Evolutionary conservation across 2,113 vertebrate genomes (phyloP).

Genomic region (Poecilia latipinna): DNA sequence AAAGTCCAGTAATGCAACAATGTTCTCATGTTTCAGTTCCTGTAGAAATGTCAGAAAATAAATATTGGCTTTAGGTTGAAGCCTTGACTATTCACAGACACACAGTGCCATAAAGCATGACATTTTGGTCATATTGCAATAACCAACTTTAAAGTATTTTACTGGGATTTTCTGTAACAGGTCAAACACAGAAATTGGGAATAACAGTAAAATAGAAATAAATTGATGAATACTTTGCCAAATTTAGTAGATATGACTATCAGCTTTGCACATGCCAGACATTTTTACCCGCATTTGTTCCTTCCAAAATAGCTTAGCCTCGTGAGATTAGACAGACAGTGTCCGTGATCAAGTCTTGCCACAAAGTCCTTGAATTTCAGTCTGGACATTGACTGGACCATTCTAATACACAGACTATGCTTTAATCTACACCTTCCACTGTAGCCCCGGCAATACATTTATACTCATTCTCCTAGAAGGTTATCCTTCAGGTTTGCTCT

Average conservation of each 20-base stretch:
- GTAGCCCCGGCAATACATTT: neutral
- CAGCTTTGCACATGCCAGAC: no score
- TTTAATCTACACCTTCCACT: neutral
- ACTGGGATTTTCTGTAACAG: neutral
- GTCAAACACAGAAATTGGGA: neutral
- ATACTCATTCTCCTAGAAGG: neutral
- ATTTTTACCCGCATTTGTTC: neutral
- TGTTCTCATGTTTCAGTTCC: conserved; percentile 98
- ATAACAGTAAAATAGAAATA: neutral
- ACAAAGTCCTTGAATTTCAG: no score
- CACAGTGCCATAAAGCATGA: neutral
- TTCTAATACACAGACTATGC: no score
- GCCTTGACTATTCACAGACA: neutral
- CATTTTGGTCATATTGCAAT: neutral
- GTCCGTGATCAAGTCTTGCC: neutral
- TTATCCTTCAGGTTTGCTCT: neutral
- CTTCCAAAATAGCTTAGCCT: neutral
- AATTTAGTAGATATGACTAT: no score
- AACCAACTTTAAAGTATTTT: neutral
- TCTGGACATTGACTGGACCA: no score
- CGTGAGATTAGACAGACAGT: neutral
- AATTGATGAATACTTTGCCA: neutral
- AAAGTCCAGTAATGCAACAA: conserved; percentile 96
- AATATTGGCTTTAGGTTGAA: neutral
- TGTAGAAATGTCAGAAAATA: conserved; percentile 67